Evolutionary conservation across 2,797 vertebrate genomes (phyloP), one percentile per base, ranked within the genome.

Genomic region (Danio jaintianensis): DNA sequence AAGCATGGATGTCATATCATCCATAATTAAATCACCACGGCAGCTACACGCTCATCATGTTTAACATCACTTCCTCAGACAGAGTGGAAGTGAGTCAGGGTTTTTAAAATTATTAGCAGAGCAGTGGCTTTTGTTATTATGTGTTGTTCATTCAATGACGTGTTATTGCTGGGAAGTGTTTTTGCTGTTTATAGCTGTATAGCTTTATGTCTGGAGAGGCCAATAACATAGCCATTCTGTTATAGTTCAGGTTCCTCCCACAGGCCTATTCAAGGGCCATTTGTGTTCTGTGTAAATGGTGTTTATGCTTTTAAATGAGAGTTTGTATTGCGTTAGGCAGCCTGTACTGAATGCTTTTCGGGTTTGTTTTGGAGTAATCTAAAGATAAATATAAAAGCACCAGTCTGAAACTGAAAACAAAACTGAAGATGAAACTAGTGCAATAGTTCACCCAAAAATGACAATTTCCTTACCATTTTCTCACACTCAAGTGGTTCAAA

Each of bases 151-250:
- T 75, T 40, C 9, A 22, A 0, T 67, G 15, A 69, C 20, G 5
- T 36, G 12, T 52, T 16, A 29, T 73, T 47, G 6, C 36, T 40
- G n/a, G 55, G 66, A 58, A 74, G 62, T 45, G 20, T 53, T 52
- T 7, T 58, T 42, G 52, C n/a, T 77, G 63, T 83, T 85, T 82
- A 70, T 42, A 77, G 55, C 29, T 69, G 47, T 66, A 22, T 7
- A 29, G 70, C 29, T 83, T 53, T 50, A 63, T 64, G 62, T 83
- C 61, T 55, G 72, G 53, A 20, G 56, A 78, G 80, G 20, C 58
- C 63, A 52, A 82, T 16, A 75, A 18, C 8, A 40, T 48, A n/a
- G 48, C 29, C 50, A 29, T 61, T 78, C 66, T 45, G 67, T 71
- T 69, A 43, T 69, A 50, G 66, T 59, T 62, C 64, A 20, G 61